A percentile compares a stretch with the other conserved stretches of the same genome.
Evolutionary conservation across 2,888 invertebrate genomes (phyloP).

Genomic region (Tenthredo distinguenda): DNA sequence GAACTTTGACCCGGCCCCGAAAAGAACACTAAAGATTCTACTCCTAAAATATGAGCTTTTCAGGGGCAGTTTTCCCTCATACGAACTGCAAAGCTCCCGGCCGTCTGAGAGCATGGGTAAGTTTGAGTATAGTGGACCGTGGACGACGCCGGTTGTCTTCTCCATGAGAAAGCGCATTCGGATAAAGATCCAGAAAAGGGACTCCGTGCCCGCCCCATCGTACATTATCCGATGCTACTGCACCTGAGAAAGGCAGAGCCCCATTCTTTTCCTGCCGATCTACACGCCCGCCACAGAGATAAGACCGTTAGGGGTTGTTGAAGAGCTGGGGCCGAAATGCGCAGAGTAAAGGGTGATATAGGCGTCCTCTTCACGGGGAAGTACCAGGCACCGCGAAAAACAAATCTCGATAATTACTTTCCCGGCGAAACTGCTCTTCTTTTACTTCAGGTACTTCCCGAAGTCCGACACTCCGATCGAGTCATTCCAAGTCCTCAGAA

Average conservation of each 20-base stretch:
- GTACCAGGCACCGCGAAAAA: not conserved
- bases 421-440: not conserved
- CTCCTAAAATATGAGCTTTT: not conserved
- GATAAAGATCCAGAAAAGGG: constrained; percentile 33
- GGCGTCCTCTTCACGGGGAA: not conserved
- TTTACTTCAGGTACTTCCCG: not conserved
- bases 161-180: constrained; percentile 42
- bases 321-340: not conserved
- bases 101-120: not conserved
- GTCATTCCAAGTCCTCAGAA: not conserved
- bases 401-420: constrained; percentile 44
- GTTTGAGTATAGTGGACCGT: not conserved
- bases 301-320: constrained; percentile 45
- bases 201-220: constrained; percentile 29
- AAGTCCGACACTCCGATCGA: not conserved
- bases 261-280: constrained; percentile 48
- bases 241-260: constrained; percentile 50
- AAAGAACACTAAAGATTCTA: too few species aligned
- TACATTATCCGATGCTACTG: constrained; percentile 46
- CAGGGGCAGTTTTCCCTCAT: not conserved
- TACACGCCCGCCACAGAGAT: constrained; percentile 41
- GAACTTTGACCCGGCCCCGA: too few species aligned
- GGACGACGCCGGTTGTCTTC: constrained; percentile 35
- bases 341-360: not conserved
- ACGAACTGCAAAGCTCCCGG: not conserved